Evolutionary conservation across 2,113 vertebrate genomes (phyloP).

Genomic region (Semnornis frantzii): DNA sequence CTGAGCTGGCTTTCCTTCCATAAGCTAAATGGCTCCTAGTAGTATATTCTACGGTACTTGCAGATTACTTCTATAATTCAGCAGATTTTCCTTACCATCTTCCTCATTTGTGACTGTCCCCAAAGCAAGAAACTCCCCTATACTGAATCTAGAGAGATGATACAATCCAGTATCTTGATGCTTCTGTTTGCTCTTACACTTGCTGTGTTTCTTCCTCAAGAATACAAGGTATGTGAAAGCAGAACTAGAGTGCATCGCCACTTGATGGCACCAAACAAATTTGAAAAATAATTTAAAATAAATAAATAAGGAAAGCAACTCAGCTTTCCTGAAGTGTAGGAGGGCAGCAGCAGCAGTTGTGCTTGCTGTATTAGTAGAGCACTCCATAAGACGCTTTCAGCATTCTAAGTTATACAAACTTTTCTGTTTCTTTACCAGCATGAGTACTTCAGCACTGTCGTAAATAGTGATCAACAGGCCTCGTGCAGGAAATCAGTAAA

Average conservation of each 20-base stretch:
- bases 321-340: background rate
- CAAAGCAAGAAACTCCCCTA: background rate
- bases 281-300: background rate
- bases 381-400: background rate
- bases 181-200: background rate
- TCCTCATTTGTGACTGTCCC: background rate
- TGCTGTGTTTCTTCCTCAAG: background rate
- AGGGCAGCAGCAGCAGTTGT: background rate
- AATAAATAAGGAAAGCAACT: background rate
- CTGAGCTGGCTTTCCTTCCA: background rate
- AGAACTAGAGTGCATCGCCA: background rate
- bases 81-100: background rate
- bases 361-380: background rate
- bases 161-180: background rate
- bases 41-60: background rate
- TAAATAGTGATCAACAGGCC: background rate
- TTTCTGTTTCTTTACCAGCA: background rate
- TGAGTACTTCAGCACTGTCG: background rate
- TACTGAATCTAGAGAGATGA: background rate
- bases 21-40: background rate
- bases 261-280: conserved; percentile 44
- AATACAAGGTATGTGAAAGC: background rate
- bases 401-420: background rate
- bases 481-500: background rate
- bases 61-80: background rate